Base-by-base conservation (phyloP, 1,140 invertebrate genomes). In the Drosophila sulfurigaster region DNA sequence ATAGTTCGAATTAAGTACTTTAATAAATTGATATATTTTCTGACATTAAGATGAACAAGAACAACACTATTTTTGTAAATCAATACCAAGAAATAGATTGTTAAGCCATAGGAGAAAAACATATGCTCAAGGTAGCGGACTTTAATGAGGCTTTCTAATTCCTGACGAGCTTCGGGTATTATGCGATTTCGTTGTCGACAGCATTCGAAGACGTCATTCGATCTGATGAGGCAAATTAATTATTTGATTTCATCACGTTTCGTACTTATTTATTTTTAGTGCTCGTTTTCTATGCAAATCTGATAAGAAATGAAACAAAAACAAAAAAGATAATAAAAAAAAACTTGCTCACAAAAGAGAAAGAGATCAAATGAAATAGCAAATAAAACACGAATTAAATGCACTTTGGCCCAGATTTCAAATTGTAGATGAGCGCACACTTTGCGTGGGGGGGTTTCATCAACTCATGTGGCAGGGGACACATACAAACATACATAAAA, bases 221-320 rank as follows among this genome's bases (percentile, higher is more conserved):
- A 16, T 43, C 25, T 45, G 35, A 51, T 59, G 25, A 67, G 54
- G 43, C 43, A 35, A 67, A 45, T 73, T 58, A 73, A 73, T 52
- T 43, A 52, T 25, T 45, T 46, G 70, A 73, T 54, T 67, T 73
- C 56, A 67, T 60, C 70, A 73, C 63, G 70, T 51, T 73, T 67
- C 15, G 15, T n/a, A 51, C 49, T 71, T 35, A 10, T 35, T 71
- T 35, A 8, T 20, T 46, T 32, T 20, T 13, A 52, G 28, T 51
- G 11, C 11, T 41, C 7, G 32, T 51, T 64, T 41, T 38, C 48
- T 32, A 46, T 54, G 68, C 60, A 57, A 60, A 73, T 60, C 64
- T 54, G 56, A 67, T 67, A 52, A 45, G 25, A 41, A 32, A 54
- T 25, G 15, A 52, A 43, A 30, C 6, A 6, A 28, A 25, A 43